Evolutionary conservation across 2,113 vertebrate genomes (phyloP).

Genomic region (Tachycineta bicolor): DNA sequence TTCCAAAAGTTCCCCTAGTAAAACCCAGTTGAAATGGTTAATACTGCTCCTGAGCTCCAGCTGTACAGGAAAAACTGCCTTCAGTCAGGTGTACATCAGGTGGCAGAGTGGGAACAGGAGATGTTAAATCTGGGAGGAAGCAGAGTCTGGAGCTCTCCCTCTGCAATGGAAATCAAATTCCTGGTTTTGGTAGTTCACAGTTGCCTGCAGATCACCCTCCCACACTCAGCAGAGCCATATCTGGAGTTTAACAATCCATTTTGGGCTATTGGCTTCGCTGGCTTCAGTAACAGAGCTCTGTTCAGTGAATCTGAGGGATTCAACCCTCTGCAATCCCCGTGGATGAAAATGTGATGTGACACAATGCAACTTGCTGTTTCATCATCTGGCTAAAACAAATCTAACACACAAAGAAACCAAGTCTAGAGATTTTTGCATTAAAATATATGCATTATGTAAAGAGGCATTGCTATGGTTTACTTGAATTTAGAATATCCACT

Average conservation of each 20-base stretch:
- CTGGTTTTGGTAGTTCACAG: neutral
- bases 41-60: neutral
- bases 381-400: neutral
- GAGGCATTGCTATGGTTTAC: neutral
- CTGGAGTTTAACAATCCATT: neutral
- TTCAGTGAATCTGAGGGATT: neutral
- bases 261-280: neutral
- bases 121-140: neutral
- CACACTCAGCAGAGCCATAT: neutral
- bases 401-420: neutral
- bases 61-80: neutral
- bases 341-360: neutral
- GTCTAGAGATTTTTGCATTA: neutral
- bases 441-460: neutral
- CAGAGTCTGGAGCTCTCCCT: neutral
- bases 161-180: neutral
- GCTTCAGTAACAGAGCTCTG: neutral
- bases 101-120: neutral
- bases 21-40: neutral
- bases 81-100: neutral
- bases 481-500: neutral
- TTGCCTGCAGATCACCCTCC: neutral
- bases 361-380: neutral
- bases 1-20: neutral
- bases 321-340: neutral